phyloP scores from a whole-genome alignment of 2,113 vertebrate species.

The Salminus brasiliensis region DNA sequence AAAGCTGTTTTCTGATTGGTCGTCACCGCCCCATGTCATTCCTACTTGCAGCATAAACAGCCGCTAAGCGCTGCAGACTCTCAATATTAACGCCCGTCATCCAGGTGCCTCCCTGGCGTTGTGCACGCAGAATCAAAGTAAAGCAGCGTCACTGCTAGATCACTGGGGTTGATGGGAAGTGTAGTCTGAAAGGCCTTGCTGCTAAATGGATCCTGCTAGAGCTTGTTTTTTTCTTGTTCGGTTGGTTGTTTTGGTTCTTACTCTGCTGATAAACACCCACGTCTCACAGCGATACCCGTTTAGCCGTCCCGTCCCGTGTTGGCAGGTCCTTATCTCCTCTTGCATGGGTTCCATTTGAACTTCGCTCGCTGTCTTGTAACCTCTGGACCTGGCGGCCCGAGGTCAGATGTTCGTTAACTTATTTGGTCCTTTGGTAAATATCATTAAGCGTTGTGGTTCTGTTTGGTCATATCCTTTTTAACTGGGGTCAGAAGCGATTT shows the following conservation, averaged over 20 bases:
- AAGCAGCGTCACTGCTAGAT: background rate
- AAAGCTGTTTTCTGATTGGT: too few relatives aligned
- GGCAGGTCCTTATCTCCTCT: background rate
- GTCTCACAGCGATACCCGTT: background rate
- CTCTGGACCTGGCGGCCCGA: background rate
- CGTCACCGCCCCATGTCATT: too few relatives aligned
- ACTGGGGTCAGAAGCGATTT: slow-evolving; percentile 8
- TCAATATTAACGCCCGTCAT: too few relatives aligned
- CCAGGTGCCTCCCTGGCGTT: too few relatives aligned
- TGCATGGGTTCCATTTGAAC: background rate
- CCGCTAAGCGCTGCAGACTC: too few relatives aligned
- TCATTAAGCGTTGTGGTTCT: background rate
- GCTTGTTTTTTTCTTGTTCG: background rate
- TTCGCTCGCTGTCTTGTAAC: background rate
- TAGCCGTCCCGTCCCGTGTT: background rate
- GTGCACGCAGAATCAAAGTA: too few relatives aligned
- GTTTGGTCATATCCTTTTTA: background rate
- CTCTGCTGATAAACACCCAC: background rate
- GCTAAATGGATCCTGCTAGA: slow-evolving; percentile 11
- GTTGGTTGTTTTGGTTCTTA: background rate
- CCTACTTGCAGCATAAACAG: too few relatives aligned
- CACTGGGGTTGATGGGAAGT: slow-evolving; percentile 21
- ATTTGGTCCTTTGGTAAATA: background rate
- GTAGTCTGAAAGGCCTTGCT: slow-evolving; percentile 23
- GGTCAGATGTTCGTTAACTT: background rate